These are phyloP conservation scores for Alfaro cultratus DNA, from an alignment of 2,797 vertebrate species.

Conservation along the genomic window DNA sequence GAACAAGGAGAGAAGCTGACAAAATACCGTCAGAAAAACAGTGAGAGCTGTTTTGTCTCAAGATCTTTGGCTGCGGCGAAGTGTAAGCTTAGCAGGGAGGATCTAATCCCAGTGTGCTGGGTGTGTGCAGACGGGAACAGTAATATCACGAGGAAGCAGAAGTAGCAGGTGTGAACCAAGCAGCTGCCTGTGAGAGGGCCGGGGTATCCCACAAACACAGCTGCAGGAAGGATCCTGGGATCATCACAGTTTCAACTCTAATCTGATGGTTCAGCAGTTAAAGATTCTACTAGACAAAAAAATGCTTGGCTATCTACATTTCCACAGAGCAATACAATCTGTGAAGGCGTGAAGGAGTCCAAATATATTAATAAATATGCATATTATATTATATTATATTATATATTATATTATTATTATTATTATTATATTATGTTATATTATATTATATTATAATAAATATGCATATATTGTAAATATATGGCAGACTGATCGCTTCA, in stretches of 20 bases:
- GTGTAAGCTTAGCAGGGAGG: slow-evolving; percentile 2
- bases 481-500: neutral
- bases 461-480: neutral
- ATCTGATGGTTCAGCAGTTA: neutral
- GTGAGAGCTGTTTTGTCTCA: neutral
- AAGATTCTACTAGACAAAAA: neutral
- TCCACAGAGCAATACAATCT: neutral
- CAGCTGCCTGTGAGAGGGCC: slow-evolving; percentile 43
- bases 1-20: neutral
- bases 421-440: too few relatives aligned
- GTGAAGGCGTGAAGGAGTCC: neutral
- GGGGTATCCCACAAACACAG: slow-evolving; percentile 34
- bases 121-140: slow-evolving; percentile 11
- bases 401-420: too few relatives aligned
- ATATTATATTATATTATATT: too few relatives aligned
- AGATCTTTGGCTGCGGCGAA: neutral
- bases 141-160: slow-evolving; percentile 30
- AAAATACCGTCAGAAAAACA: neutral
- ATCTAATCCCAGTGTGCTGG: neutral
- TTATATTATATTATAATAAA: too few relatives aligned
- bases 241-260: slow-evolving; percentile 3
- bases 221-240: slow-evolving; percentile 25
- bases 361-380: too few relatives aligned
- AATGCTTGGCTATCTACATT: neutral
- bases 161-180: slow-evolving; percentile 59